Percentiles rank a stretch among this genome's conserved stretches.
Conservation (phyloP, 2,797 vertebrate genomes). For the Catostomus latipinnis region DNA sequence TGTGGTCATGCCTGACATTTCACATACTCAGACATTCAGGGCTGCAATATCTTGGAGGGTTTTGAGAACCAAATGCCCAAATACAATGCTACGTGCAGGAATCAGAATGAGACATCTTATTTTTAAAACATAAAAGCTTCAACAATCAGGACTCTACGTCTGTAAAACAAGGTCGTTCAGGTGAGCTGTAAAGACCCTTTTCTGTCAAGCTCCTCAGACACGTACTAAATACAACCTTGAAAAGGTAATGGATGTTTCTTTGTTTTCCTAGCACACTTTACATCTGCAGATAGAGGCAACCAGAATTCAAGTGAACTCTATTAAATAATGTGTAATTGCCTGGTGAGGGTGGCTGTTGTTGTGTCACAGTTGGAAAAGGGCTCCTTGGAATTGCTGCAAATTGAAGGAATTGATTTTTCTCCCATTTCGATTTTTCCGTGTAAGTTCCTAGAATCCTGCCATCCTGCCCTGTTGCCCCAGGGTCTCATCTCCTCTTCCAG, state of each 20-base stretch:
- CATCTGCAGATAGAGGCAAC: constrained; percentile 37
- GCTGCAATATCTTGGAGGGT: not conserved
- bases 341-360: constrained; percentile 44
- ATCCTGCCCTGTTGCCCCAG: too few relatives aligned
- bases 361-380: constrained; percentile 22
- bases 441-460: not conserved
- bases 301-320: constrained; percentile 48
- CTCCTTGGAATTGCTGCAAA: constrained; percentile 30
- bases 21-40: constrained; percentile 18
- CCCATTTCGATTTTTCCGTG: constrained; percentile 34
- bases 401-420: constrained; percentile 51
- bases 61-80: not conserved
- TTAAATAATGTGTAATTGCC: constrained; percentile 54
- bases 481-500: too few relatives aligned
- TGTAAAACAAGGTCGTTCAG: not conserved
- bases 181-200: not conserved
- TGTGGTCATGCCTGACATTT: constrained; percentile 26
- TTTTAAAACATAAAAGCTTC: not conserved
- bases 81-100: not conserved
- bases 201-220: not conserved
- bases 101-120: constrained; percentile 1
- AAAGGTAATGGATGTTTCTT: constrained; percentile 10
- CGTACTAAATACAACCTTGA: not conserved
- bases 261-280: not conserved
- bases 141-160: not conserved